Percentiles rank a stretch among this genome's conserved stretches.
Conservation (phyloP, 2,797 vertebrate species). For the Epinephelus awoara region DNA sequence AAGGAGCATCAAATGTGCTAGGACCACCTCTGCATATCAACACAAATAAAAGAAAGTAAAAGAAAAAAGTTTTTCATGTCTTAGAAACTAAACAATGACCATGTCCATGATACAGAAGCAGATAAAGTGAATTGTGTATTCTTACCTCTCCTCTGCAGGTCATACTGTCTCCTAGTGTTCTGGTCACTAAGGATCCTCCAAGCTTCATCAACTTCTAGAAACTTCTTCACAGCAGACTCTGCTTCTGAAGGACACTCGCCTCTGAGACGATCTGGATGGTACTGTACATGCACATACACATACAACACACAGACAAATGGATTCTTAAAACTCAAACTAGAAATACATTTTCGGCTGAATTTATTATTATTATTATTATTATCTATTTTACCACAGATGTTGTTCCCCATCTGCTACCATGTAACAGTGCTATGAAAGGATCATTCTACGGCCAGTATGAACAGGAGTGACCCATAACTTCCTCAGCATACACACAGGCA, state of each 20-base stretch:
- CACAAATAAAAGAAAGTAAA: background rate
- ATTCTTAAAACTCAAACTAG: background rate
- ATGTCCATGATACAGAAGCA: background rate
- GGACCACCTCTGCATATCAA: background rate
- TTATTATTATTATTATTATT: no score
- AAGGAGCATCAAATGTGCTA: no score
- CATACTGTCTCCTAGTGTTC: constrained; percentile 67
- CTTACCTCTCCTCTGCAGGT: constrained; percentile 74
- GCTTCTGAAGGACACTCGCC: constrained; percentile 35
- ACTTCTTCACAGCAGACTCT: constrained; percentile 63
- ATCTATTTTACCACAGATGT: no score
- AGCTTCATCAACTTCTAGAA: constrained; percentile 75
- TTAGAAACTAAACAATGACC: background rate
- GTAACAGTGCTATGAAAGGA: background rate
- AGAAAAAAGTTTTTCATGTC: background rate
- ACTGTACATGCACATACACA: constrained; percentile 39
- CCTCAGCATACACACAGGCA: background rate
- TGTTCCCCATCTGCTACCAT: no score
- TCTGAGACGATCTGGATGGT: constrained; percentile 75
- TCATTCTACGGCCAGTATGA: background rate
- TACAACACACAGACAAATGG: background rate
- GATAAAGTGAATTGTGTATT: background rate
- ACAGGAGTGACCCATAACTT: background rate
- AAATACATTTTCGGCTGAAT: no score
- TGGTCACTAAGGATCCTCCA: constrained; percentile 75